Evolutionary conservation across 2,113 vertebrate genomes (phyloP), one percentile per base, ranked within the genome.

Genomic region (Mesoclemmys tuberculata): DNA sequence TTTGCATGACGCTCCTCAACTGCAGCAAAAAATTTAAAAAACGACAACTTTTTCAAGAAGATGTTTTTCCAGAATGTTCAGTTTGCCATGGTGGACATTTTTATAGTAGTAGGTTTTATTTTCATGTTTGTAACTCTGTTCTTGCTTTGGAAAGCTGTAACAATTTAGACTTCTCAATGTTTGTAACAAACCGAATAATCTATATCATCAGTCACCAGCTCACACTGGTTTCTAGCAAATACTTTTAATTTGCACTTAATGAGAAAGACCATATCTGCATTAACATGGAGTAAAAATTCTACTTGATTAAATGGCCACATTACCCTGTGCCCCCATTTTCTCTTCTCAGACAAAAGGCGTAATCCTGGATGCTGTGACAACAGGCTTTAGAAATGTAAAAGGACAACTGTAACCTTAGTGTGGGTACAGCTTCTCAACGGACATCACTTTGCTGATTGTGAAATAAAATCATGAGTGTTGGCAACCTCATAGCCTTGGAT

Each of bases 1-100:
- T 97, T 97, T 97, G 95, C 96, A 96, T 97, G 96, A 96, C 93
- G 94, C 94, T 93, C 92, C 82, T 86, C 82, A 88, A 64, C 80
- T 92, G 87, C 89, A 90, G 58, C 27, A 86, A 93, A 80, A 84
- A 38, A 74, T 44, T 52, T 13, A 52, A 52, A 22, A 10, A 74
- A 35, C 1, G 11, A 0, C 5, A 91, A 31, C 94, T 92, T 96
- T 97, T 94, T 96, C 86, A 96, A 96, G 96, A 2, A 56, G 85
- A 87, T 24, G 89, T 96, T 96, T 97, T 97, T 96, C 94, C 93
- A 97, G 92, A 92, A 88, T 13, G 75, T 96, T 95, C 51, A 2
- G 93, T 97, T 97, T 96, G 91, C 87, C 94, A 95, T 87, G 75
- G 93, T 49, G 58, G 31, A 81, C 1, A 1, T 88, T 85, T 95